Evolutionary conservation across 2,113 vertebrate genomes (phyloP).

Genomic region (Cyprinodon tularosa): DNA sequence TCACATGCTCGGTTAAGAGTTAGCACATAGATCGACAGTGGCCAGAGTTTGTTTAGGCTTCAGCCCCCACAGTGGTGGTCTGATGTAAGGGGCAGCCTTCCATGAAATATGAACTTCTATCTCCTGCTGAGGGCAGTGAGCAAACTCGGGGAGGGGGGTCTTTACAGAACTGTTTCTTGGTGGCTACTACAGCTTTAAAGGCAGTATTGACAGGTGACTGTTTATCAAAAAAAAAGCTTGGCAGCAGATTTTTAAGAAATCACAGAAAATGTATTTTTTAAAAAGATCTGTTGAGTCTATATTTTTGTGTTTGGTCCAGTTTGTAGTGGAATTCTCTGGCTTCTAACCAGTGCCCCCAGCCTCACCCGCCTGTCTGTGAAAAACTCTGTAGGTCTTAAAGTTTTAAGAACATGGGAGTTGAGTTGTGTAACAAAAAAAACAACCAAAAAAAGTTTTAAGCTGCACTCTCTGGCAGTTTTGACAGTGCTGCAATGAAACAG

Average conservation of each 20-base stretch:
- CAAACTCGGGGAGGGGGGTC: not conserved
- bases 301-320: conserved; percentile 27
- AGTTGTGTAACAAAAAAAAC: conserved; percentile 32
- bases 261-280: not conserved
- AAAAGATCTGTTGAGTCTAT: conserved; percentile 5
- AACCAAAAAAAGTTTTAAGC: conserved; percentile 3
- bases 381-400: conserved; percentile 33
- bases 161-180: conserved; percentile 26
- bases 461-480: conserved; percentile 9
- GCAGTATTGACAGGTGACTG: conserved; percentile 40
- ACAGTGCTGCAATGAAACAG: conserved; percentile 39
- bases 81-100: conserved; percentile 56
- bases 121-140: conserved; percentile 36
- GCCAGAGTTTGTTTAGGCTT: conserved; percentile 72
- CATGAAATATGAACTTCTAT: conserved; percentile 58
- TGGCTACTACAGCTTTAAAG: conserved; percentile 7
- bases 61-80: conserved; percentile 54
- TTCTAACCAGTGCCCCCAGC: conserved; percentile 41
- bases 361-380: conserved; percentile 35
- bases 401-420: conserved; percentile 36
- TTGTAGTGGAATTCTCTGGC: conserved; percentile 58
- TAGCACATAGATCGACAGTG: conserved; percentile 71
- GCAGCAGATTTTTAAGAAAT: conserved; percentile 28
- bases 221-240: conserved; percentile 17
- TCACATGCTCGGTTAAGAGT: conserved; percentile 47